Evolutionary conservation across 2,113 vertebrate genomes (phyloP), one percentile per base, ranked within the genome.

Genomic region (Cnemophilus loriae): DNA sequence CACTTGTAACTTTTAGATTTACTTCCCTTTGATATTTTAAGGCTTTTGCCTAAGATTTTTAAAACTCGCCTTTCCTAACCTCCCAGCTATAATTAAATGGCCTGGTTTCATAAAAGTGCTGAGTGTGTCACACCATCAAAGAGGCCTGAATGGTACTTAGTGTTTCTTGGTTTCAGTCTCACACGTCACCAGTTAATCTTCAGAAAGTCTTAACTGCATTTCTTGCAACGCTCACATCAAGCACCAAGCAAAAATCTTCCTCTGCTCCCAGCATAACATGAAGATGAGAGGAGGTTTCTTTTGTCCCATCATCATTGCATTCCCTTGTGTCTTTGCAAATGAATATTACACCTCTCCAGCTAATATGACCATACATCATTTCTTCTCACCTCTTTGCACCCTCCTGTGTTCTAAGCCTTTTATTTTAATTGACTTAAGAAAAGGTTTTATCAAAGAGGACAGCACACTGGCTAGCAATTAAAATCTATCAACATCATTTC

Each of bases 1-100:
- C 68, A 73, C 78, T 85, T 85, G 33, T 30, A 90, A 78, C 39
- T 87, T 91, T 84, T 47, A 84, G 46, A 65, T 9, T 88, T 88
- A 78, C 30, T 95, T 93, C 30, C 13, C 35, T 84, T 68, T 64
- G 47, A 56, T 92, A 87, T 89, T 86, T 87, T 84, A 79, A 89
- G 56, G 14, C 7, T 87, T 90, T 84, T 56, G 61, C 86, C 50
- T 74, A 91, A 64, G 80, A 41, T 56, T 87, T 93, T 93, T 19
- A 49, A 87, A 90, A 75, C 24, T 81, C 46, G 7, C 50, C 50
- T 83, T 68, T 70, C 42, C 78, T 84, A 89, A 46, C 33, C 60
- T 77, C 37, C 33, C 55, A 89, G 47, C 47, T 96, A 84, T 93
- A 95, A 91, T 97, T 96, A 95, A 95, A 70, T 84, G 83, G 56